phyloP scores from a whole-genome alignment of 2,797 vertebrate genomes.

The Onychomys torridus region DNA sequence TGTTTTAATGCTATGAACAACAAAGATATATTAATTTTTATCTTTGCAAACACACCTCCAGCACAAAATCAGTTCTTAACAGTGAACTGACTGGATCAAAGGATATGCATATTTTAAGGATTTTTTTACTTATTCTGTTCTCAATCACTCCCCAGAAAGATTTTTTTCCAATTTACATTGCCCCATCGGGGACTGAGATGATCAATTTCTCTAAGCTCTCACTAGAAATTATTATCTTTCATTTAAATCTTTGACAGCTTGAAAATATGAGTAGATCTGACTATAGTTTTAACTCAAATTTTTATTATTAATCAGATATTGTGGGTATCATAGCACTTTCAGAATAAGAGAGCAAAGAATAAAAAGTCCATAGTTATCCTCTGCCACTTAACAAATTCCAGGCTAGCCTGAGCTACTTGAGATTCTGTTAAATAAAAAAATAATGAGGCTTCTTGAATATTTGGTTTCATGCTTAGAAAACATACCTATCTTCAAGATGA shows the following conservation, averaged over 20 bases:
- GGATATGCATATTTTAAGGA: slow-evolving; percentile 60
- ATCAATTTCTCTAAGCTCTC: slow-evolving; percentile 26
- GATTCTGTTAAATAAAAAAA: background rate
- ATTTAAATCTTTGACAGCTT: slow-evolving; percentile 53
- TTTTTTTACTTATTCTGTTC: slow-evolving; percentile 45
- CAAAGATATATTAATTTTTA: slow-evolving; percentile 60
- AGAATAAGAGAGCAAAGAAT: background rate
- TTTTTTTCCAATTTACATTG: slow-evolving; percentile 46
- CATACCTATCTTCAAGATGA: background rate
- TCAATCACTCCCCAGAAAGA: slow-evolving; percentile 56
- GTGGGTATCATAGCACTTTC: background rate
- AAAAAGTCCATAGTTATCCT: background rate
- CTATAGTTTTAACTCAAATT: slow-evolving; percentile 25
- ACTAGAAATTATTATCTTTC: slow-evolving; percentile 20
- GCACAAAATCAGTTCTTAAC: slow-evolving; percentile 59
- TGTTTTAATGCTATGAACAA: slow-evolving; percentile 49
- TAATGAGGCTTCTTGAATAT: background rate
- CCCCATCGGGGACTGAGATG: slow-evolving; percentile 18
- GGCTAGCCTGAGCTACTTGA: background rate
- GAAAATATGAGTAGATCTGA: slow-evolving; percentile 20
- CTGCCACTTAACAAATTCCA: background rate
- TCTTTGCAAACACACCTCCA: slow-evolving; percentile 63
- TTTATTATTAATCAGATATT: slow-evolving; percentile 1
- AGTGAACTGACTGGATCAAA: slow-evolving; percentile 70
- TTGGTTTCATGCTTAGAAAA: background rate